Evolutionary conservation across 2,888 invertebrate species (phyloP).

Genomic region (Diarsia rubi): DNA sequence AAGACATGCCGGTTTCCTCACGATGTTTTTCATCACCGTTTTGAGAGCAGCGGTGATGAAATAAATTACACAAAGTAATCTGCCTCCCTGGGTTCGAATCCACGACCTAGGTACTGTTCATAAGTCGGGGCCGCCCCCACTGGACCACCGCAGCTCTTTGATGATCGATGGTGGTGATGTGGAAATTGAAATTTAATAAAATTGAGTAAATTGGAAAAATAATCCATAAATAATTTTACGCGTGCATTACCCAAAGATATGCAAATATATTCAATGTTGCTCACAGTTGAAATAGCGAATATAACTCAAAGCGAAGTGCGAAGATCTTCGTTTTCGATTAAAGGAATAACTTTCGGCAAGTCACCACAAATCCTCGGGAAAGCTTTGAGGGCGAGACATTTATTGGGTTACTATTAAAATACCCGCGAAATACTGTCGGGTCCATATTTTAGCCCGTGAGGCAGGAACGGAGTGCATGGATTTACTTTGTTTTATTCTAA

Average conservation of each 20-base stretch:
- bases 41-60: too few relatives aligned
- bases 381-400: constrained; percentile 29
- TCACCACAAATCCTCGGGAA: constrained; percentile 11
- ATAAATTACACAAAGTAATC: too few relatives aligned
- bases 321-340: constrained; percentile 53
- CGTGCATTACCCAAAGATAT: constrained; percentile 55
- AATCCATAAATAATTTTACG: constrained; percentile 65
- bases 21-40: too few relatives aligned
- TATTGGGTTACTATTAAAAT: constrained; percentile 48
- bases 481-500: constrained; percentile 7
- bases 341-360: constrained; percentile 46
- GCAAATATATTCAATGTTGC: constrained; percentile 72
- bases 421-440: constrained; percentile 24
- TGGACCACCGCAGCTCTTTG: too few relatives aligned
- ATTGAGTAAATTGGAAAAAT: constrained; percentile 55
- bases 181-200: not conserved
- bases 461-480: constrained; percentile 19
- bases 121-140: too few relatives aligned
- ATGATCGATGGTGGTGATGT: too few relatives aligned
- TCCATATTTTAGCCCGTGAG: constrained; percentile 19
- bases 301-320: constrained; percentile 60
- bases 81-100: too few relatives aligned
- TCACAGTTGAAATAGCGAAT: constrained; percentile 58
- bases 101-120: too few relatives aligned
- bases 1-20: too few relatives aligned